Conservation (phyloP, 1,140 invertebrate species). For the Drusus annulatus region DNA sequence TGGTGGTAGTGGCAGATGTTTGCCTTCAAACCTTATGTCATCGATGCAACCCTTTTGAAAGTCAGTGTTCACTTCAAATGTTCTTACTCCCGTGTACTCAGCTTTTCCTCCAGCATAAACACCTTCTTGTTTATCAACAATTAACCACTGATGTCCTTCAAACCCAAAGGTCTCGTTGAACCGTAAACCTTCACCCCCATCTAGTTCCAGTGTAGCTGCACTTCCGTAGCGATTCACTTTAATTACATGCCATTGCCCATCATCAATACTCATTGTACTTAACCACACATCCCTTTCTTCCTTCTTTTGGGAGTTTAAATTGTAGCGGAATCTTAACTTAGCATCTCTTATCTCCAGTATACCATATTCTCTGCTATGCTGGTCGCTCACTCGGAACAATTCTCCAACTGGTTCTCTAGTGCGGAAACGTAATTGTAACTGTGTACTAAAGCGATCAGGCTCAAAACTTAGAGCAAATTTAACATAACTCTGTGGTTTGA, state of each 20-base stretch:
- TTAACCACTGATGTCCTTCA: constrained; percentile 75
- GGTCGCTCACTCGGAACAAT: constrained; percentile 76
- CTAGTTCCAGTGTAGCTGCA: constrained; percentile 76
- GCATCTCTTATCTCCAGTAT: constrained; percentile 77
- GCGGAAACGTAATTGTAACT: constrained; percentile 78
- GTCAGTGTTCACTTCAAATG: constrained; percentile 77
- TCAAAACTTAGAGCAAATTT: constrained; percentile 80
- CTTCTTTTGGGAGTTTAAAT: constrained; percentile 75
- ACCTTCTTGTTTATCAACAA: constrained; percentile 77
- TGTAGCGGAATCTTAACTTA: constrained; percentile 75
- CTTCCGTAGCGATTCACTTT: constrained; percentile 76
- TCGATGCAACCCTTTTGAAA: constrained; percentile 72
- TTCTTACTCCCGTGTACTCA: constrained; percentile 75
- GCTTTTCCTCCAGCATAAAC: constrained; percentile 79
- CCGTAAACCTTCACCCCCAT: constrained; percentile 80
- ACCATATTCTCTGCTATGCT: constrained; percentile 78
- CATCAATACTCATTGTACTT: constrained; percentile 74
- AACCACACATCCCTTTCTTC: constrained; percentile 75
- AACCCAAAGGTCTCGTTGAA: constrained; percentile 79
- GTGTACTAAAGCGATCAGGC: constrained; percentile 75
- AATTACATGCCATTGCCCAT: constrained; percentile 82
- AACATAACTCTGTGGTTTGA: constrained; percentile 78
- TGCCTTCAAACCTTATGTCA: constrained; percentile 73
- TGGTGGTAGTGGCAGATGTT: constrained; percentile 76
- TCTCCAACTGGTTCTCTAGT: constrained; percentile 78